Conservation (phyloP, 2,113 vertebrate species). For the Sturnus vulgaris region DNA sequence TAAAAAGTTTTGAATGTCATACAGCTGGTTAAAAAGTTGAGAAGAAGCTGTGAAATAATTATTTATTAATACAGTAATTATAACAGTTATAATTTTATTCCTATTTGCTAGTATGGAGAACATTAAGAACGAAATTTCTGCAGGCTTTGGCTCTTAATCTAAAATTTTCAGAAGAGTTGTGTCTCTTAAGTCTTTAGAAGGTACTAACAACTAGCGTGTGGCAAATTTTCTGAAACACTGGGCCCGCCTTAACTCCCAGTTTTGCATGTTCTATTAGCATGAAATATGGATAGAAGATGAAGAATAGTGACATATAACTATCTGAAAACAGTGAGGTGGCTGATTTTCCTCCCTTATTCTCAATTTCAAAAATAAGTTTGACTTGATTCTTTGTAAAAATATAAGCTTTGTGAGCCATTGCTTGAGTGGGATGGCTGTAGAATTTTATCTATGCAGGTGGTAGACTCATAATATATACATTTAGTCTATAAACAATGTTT, state of each 20-base stretch:
- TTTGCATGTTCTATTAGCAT: neutral
- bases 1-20: neutral
- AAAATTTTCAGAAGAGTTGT: neutral
- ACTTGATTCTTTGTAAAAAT: accelerated
- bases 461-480: neutral
- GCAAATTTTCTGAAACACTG: neutral
- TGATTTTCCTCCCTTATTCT: neutral
- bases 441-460: neutral
- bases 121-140: neutral
- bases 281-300: accelerated
- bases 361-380: neutral
- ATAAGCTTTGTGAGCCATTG: neutral
- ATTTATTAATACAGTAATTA: neutral
- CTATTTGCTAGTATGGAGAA: neutral
- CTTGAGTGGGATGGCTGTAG: neutral
- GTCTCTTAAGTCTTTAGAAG: neutral
- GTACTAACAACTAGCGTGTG: neutral
- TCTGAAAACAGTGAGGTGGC: neutral
- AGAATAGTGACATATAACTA: neutral
- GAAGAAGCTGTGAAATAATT: neutral
- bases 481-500: neutral
- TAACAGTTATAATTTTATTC: neutral
- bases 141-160: neutral
- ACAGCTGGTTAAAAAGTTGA: neutral
- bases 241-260: accelerated